These are phyloP conservation scores for Arctia plantaginis DNA, from an alignment of 2,888 invertebrate genomes.

Conservation along the genomic window DNA sequence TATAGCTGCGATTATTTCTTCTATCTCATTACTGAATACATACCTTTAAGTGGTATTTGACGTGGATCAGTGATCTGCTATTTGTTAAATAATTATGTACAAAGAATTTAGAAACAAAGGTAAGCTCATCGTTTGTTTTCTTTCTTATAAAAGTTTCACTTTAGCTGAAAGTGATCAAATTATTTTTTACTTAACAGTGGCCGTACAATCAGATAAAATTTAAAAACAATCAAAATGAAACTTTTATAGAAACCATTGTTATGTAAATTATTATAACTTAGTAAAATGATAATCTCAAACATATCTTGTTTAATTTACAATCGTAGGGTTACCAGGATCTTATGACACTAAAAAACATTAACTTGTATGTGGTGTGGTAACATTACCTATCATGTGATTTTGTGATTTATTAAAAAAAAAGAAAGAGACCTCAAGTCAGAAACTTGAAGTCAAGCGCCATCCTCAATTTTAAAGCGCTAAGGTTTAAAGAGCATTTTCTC, in stretches of 20 bases:
- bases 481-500: too few relatives aligned
- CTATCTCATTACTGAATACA: not conserved
- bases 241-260: constrained; percentile 30
- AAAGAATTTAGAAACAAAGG: constrained; percentile 23
- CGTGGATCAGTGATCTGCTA: constrained; percentile 5
- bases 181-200: constrained; percentile 12
- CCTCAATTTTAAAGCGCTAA: too few relatives aligned
- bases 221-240: not conserved
- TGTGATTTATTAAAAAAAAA: not conserved
- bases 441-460: too few relatives aligned
- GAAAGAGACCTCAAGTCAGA: too few relatives aligned
- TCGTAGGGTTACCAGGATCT: not conserved
- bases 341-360: not conserved
- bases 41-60: not conserved
- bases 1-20: not conserved
- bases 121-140: constrained; percentile 16
- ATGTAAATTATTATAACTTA: constrained; percentile 48
- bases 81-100: constrained; percentile 33
- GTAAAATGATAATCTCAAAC: constrained; percentile 45
- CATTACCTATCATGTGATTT: not conserved
- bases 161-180: not conserved
- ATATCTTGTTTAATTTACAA: not conserved
- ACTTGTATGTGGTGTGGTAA: not conserved
- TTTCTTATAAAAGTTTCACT: constrained; percentile 1
- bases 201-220: constrained; percentile 16